These are phyloP conservation scores for Manacus vitellinus DNA, from an alignment of 2,113 vertebrate genomes.

Conservation along the genomic window DNA sequence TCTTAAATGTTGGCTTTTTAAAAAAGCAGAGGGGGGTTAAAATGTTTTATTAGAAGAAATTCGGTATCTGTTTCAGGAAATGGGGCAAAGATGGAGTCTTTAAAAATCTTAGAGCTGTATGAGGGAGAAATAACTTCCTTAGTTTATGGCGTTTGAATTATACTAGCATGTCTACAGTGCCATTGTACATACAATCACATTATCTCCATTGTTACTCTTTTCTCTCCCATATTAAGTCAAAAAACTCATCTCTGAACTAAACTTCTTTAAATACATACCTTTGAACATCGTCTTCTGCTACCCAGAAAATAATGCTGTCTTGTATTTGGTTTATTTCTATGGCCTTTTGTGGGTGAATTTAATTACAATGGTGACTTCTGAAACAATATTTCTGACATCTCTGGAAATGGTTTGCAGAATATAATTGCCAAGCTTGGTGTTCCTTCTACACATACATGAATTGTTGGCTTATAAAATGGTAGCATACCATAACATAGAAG, in stretches of 20 bases:
- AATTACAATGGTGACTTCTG: neutral
- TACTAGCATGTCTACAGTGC: neutral
- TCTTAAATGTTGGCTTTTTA: conserved; percentile 1
- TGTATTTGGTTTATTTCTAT: neutral
- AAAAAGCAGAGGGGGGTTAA: neutral
- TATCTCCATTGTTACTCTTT: neutral
- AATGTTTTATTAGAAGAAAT: conserved; percentile 17
- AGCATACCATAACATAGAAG: neutral
- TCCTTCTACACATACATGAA: neutral
- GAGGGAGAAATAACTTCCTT: neutral
- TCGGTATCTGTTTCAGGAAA: neutral
- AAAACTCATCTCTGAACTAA: neutral
- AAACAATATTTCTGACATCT: neutral
- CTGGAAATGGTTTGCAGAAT: neutral
- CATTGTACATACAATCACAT: neutral
- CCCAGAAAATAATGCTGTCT: neutral
- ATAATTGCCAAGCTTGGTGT: neutral
- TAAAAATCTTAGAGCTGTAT: neutral
- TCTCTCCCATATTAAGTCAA: conserved; percentile 8
- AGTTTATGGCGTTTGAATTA: conserved; percentile 11
- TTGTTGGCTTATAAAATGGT: neutral
- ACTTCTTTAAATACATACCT: neutral
- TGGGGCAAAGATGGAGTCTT: neutral
- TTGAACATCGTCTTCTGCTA: neutral
- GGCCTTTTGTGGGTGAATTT: neutral